These are phyloP conservation scores for Eupeodes luniger DNA, from an alignment of 2,888 invertebrate genomes.

Conservation along the genomic window DNA sequence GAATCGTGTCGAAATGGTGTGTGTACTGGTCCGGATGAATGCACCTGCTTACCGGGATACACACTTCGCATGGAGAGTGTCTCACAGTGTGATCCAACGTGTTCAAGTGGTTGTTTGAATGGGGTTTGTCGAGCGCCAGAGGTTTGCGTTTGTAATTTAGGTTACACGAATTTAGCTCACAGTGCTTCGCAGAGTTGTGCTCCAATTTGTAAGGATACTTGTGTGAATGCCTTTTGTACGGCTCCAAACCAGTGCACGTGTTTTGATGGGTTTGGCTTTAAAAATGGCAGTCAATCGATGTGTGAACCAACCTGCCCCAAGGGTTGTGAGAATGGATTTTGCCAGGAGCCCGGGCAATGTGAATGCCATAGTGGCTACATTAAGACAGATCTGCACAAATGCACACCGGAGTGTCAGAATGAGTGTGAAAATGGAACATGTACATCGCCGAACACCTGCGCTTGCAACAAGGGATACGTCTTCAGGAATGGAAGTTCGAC, in stretches of 20 bases:
- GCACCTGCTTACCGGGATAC: constrained; percentile 84
- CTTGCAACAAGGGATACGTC: constrained; percentile 79
- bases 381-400: constrained; percentile 79
- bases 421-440: constrained; percentile 82
- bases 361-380: constrained; percentile 81
- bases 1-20: constrained; percentile 80
- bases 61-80: constrained; percentile 77
- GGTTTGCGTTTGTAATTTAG: constrained; percentile 80
- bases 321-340: constrained; percentile 84
- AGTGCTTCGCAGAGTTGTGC: constrained; percentile 81
- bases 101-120: constrained; percentile 80
- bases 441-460: constrained; percentile 82
- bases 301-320: constrained; percentile 81
- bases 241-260: constrained; percentile 83
- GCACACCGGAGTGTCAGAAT: constrained; percentile 79
- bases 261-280: constrained; percentile 79
- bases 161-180: constrained; percentile 78
- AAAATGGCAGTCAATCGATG: constrained; percentile 79
- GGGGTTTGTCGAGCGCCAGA: constrained; percentile 84
- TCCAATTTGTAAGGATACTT: constrained; percentile 85
- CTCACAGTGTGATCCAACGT: constrained; percentile 80
- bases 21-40: constrained; percentile 84
- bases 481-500: constrained; percentile 79
- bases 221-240: constrained; percentile 85
- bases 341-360: constrained; percentile 81